A percentile compares a stretch with the other conserved stretches of the same genome.
Evolutionary conservation across 2,888 invertebrate genomes (phyloP).

Genomic region (Deroplatys truncata): DNA sequence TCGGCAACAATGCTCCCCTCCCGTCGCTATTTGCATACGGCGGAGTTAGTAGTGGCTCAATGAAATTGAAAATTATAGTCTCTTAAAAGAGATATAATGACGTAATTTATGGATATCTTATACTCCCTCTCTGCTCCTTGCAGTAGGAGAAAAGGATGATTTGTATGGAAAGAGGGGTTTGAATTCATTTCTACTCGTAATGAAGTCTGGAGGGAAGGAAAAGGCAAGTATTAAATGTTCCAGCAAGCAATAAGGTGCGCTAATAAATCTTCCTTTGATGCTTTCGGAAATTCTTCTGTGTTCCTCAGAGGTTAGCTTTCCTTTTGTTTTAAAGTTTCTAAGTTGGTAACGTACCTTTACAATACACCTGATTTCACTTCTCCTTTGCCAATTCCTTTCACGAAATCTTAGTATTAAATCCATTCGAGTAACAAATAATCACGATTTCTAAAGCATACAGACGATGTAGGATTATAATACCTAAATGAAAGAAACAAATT

Average conservation of each 20-base stretch:
- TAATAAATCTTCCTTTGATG: background rate
- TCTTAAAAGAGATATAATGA: constrained; percentile 5
- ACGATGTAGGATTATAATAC: too few species aligned
- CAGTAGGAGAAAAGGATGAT: background rate
- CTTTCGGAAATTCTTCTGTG: background rate
- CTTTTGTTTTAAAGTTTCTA: background rate
- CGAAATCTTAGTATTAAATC: too few species aligned
- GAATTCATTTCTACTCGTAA: background rate
- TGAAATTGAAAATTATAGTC: constrained; percentile 18
- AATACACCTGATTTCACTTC: too few species aligned
- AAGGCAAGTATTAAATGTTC: background rate
- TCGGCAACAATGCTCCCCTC: background rate
- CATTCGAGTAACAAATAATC: too few species aligned
- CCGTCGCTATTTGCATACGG: background rate
- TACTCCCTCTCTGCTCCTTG: background rate
- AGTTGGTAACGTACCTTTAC: background rate
- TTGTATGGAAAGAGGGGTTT: background rate
- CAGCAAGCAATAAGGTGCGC: background rate
- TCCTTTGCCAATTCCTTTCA: too few species aligned
- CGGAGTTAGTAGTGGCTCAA: background rate
- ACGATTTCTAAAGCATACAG: too few species aligned
- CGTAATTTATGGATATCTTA: constrained; percentile 15
- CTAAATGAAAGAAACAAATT: too few species aligned
- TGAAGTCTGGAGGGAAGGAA: background rate
- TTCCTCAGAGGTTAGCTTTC: background rate